Conservation (phyloP, 1,140 invertebrate species). For the Antheraea mylitta region DNA sequence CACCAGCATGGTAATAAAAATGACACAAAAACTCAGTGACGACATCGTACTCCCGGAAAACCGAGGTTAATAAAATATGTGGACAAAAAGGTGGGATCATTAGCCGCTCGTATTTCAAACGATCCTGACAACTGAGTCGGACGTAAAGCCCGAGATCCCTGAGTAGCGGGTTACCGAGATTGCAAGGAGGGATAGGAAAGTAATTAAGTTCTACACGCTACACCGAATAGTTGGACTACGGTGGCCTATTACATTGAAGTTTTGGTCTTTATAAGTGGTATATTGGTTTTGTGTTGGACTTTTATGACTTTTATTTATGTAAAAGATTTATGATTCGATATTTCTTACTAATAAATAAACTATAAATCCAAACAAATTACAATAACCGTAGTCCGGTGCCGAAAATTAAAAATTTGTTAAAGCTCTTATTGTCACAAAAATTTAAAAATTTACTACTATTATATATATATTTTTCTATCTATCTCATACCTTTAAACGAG, state of each 20-base stretch:
- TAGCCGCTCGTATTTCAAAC: not conserved
- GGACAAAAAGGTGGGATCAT: not conserved
- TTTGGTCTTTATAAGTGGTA: not conserved
- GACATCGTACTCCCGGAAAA: not conserved
- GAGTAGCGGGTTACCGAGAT: not conserved
- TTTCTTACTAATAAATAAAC: too few relatives aligned
- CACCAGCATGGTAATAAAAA: too few relatives aligned
- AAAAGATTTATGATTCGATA: too few relatives aligned
- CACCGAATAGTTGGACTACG: not conserved
- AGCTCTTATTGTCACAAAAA: too few relatives aligned
- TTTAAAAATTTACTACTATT: too few relatives aligned
- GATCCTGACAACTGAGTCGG: not conserved
- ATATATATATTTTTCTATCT: too few relatives aligned
- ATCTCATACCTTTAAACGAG: too few relatives aligned
- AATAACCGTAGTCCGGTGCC: too few relatives aligned
- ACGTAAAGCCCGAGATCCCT: not conserved
- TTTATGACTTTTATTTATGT: too few relatives aligned
- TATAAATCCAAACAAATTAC: too few relatives aligned
- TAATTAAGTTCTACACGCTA: slow-evolving; percentile 1
- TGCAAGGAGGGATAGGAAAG: not conserved
- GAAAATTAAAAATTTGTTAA: too few relatives aligned
- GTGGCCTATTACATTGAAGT: not conserved
- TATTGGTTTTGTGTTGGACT: too few relatives aligned
- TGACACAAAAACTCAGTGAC: not conserved
- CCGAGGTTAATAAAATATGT: not conserved